Percentiles rank a stretch among this genome's conserved stretches.
Conservation (phyloP, 23 tunicate species). For the Trididemnum clinides region DNA sequence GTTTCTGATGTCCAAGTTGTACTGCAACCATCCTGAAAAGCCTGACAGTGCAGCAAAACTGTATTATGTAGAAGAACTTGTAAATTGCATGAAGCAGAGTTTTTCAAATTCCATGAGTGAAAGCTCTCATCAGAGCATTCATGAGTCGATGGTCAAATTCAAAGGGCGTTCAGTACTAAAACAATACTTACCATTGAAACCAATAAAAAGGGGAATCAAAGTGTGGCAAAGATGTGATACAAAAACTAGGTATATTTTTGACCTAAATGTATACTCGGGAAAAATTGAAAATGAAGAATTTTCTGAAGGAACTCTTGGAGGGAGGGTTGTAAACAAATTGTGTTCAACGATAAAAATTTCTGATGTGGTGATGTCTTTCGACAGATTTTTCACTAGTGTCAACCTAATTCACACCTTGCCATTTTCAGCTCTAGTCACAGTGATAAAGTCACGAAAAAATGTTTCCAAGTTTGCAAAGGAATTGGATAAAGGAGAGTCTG, state of each 20-base stretch:
- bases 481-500: constrained; percentile 18
- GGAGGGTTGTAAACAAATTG: constrained; percentile 23
- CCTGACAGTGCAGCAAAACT: constrained; percentile 26
- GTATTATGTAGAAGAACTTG: constrained; percentile 16
- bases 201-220: constrained; percentile 19
- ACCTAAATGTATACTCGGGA: constrained; percentile 15
- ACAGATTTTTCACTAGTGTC: constrained; percentile 27
- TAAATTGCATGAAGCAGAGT: constrained; percentile 15
- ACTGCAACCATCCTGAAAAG: constrained; percentile 23
- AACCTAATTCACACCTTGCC: constrained; percentile 16
- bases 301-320: constrained; percentile 21
- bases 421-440: constrained; percentile 20
- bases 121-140: constrained; percentile 23
- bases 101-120: constrained; percentile 15
- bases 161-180: constrained; percentile 28
- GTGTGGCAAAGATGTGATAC: constrained; percentile 29
- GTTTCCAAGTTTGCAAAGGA: constrained; percentile 3
- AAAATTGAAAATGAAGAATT: constrained; percentile 14
- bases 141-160: constrained; percentile 35
- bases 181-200: constrained; percentile 23
- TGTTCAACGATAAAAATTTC: constrained; percentile 17
- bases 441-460: constrained; percentile 2
- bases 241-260: constrained; percentile 2
- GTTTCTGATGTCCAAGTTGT: constrained; percentile 16
- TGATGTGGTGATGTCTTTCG: constrained; percentile 21